Conservation (phyloP, 2,797 vertebrate species). For the Tadarida brasiliensis region DNA sequence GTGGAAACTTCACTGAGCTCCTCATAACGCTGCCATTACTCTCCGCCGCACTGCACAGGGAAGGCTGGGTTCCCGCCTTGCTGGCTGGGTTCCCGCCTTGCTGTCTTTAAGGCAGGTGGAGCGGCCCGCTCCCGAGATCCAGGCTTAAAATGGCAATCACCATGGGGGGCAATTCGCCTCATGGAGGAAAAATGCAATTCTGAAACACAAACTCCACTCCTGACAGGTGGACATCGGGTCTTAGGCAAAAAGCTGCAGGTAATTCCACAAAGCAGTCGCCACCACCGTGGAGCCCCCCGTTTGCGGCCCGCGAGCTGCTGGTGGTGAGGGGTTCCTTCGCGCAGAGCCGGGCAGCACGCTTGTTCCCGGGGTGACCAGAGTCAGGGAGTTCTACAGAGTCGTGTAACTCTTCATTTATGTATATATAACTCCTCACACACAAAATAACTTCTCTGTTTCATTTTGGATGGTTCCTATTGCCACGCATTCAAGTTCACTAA, state of each 20-base stretch:
- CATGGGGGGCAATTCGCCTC: neutral
- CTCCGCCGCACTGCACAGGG: neutral
- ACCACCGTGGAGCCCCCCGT: accelerated
- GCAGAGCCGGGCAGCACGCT: no score
- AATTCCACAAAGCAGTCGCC: no score
- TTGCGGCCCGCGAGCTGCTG: no score
- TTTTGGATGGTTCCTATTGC: accelerated
- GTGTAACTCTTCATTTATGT: no score
- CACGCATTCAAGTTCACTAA: neutral
- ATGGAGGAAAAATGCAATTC: neutral
- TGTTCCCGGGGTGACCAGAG: no score
- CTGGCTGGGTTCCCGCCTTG: accelerated
- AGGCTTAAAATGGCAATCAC: neutral
- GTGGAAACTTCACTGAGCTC: neutral
- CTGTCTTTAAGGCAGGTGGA: neutral
- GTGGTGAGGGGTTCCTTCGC: neutral
- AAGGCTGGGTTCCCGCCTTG: neutral
- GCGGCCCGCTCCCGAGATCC: neutral
- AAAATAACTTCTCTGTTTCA: no score
- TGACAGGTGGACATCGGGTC: no score
- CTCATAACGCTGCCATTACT: neutral
- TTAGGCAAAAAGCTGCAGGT: neutral
- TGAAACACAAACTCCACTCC: neutral
- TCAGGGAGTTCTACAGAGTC: no score
- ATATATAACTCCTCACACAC: no score